phyloP scores from a whole-genome alignment of 2,113 vertebrate species.

The Pollachius pollachius region DNA sequence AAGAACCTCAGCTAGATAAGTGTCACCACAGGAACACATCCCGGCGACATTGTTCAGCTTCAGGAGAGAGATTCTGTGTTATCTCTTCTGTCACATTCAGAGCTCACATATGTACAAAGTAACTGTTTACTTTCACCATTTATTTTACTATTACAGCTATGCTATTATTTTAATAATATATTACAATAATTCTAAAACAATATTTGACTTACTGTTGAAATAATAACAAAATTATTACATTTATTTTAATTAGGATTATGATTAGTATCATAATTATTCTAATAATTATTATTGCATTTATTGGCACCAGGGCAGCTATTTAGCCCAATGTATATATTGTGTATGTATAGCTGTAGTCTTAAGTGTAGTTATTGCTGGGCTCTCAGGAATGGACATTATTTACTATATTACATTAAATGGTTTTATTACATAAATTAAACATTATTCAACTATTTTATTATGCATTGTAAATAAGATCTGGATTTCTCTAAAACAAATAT shows the following conservation, averaged over 20 bases:
- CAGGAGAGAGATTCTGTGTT: too few relatives aligned
- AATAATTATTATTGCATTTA: not conserved
- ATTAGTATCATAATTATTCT: not conserved
- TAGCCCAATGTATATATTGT: not conserved
- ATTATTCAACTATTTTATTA: not conserved
- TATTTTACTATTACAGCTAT: not conserved
- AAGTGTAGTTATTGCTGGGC: not conserved
- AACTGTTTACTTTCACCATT: not conserved
- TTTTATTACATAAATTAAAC: not conserved
- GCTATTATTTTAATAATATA: not conserved
- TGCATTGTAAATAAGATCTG: not conserved
- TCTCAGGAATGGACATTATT: not conserved
- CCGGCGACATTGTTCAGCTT: too few relatives aligned
- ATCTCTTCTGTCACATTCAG: too few relatives aligned
- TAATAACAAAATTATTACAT: not conserved
- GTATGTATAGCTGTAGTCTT: not conserved
- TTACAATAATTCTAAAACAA: not conserved
- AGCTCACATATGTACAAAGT: too few relatives aligned
- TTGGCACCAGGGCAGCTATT: not conserved
- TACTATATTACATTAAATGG: not conserved
- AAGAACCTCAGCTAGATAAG: too few relatives aligned
- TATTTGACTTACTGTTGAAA: too few relatives aligned
- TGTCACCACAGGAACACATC: too few relatives aligned
- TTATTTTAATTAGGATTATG: not conserved
- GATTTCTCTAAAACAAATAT: too few relatives aligned